A percentile compares a stretch with the other conserved stretches of the same genome.
These are phyloP conservation scores for Crotalus horridus DNA, from an alignment of 2,113 vertebrate species.

Conservation along the genomic window DNA sequence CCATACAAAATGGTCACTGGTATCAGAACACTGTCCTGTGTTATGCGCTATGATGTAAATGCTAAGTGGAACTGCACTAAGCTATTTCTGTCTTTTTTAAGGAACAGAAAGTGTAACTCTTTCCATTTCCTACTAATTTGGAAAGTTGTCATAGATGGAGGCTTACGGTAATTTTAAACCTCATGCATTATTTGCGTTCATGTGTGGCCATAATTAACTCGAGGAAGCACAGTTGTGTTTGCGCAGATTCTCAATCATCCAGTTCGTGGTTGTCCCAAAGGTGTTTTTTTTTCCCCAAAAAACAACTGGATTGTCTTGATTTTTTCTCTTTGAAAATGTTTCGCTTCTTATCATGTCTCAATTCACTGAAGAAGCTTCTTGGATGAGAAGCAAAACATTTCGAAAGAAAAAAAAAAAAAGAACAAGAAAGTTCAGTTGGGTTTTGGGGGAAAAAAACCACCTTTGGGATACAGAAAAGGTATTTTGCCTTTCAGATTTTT, in stretches of 20 bases:
- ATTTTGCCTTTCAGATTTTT: not conserved
- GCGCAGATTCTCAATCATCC: too few relatives aligned
- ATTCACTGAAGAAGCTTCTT: not conserved
- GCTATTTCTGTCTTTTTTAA: not conserved
- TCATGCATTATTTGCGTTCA: not conserved
- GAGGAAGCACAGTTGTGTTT: not conserved
- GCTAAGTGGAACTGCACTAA: not conserved
- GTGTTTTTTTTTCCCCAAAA: not conserved
- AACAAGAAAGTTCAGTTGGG: not conserved
- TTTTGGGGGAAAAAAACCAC: not conserved
- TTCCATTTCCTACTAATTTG: not conserved
- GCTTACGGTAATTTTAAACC: not conserved
- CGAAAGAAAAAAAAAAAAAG: not conserved
- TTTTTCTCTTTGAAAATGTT: not conserved
- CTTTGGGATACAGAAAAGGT: not conserved
- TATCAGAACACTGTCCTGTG: not conserved
- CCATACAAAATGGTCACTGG: not conserved
- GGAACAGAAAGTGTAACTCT: not conserved
- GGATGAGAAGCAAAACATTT: not conserved
- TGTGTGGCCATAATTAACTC: not conserved
- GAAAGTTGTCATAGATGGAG: not conserved
- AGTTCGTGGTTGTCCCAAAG: not conserved
- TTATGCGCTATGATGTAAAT: not conserved
- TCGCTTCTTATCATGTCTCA: not conserved
- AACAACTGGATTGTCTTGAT: too few relatives aligned